Evolutionary conservation across 2,888 invertebrate species (phyloP).

Genomic region (Seira ritae): DNA sequence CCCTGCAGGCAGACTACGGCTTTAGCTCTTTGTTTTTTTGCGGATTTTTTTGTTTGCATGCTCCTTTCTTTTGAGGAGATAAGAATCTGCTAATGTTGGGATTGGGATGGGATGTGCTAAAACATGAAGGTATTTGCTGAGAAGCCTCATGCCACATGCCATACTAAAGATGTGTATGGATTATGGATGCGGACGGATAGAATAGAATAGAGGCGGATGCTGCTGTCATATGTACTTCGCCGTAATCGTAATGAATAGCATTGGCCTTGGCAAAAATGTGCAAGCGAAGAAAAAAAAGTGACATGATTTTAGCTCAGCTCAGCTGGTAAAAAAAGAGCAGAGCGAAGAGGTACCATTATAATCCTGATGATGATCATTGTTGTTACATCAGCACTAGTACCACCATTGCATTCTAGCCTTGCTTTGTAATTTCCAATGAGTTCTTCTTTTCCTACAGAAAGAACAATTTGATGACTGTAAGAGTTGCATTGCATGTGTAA

Average conservation of each 20-base stretch:
- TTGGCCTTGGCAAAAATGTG: constrained; percentile 1
- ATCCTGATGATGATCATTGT: not conserved
- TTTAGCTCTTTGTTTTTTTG: not conserved
- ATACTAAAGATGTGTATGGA: no score
- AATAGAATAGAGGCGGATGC: constrained; percentile 27
- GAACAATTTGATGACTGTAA: not conserved
- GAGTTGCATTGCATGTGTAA: no score
- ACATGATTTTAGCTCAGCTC: constrained; percentile 7
- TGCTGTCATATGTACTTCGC: constrained; percentile 22
- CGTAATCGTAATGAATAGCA: constrained; percentile 13
- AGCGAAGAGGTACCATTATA: constrained; percentile 25
- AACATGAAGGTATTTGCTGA: not conserved
- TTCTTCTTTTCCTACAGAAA: not conserved
- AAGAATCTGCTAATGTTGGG: not conserved
- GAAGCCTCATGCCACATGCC: not conserved
- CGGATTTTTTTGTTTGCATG: constrained; percentile 14
- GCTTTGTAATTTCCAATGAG: constrained; percentile 4
- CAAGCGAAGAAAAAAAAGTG: constrained; percentile 5
- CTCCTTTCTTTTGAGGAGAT: not conserved
- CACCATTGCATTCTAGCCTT: not conserved
- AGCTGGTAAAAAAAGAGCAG: constrained; percentile 28
- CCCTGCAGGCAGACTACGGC: no score
- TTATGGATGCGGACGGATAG: not conserved
- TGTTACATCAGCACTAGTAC: not conserved
- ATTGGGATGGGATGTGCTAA: not conserved